phyloP scores from a whole-genome alignment of 2,797 vertebrate species.

The Ispidina picta region DNA sequence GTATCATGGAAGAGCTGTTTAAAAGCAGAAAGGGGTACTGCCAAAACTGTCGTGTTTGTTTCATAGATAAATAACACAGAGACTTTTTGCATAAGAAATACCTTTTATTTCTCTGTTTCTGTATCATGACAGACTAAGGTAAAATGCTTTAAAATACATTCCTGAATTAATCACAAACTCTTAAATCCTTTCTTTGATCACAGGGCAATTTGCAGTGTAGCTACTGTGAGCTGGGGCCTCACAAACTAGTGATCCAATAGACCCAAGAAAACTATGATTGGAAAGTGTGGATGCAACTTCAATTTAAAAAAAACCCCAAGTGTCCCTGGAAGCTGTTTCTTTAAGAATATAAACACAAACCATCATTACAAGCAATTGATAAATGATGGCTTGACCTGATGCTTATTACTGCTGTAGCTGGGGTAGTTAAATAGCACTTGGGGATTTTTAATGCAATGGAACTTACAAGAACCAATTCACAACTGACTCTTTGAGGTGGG shows the following conservation, averaged over 20 bases:
- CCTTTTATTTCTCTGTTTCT: not conserved
- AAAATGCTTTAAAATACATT: not conserved
- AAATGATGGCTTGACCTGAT: not conserved
- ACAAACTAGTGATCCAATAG: not conserved
- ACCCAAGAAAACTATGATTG: accelerated
- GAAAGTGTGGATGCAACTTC: not conserved
- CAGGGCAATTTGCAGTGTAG: not conserved
- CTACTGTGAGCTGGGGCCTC: not conserved
- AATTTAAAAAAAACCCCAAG: not conserved
- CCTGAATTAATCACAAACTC: not conserved
- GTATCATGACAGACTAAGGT: accelerated
- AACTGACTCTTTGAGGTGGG: not conserved
- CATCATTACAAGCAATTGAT: not conserved
- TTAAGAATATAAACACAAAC: not conserved
- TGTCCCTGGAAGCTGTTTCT: not conserved
- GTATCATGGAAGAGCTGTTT: accelerated
- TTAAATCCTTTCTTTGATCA: not conserved
- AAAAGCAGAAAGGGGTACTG: not conserved
- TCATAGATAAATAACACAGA: not conserved
- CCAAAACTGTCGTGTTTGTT: not conserved
- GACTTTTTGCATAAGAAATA: not conserved
- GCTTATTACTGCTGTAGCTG: not conserved
- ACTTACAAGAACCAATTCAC: not conserved
- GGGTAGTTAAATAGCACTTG: not conserved
- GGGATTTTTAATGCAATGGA: not conserved